Base-by-base conservation (phyloP, 2,888 invertebrate species). In the Lingula anatina region DNA sequence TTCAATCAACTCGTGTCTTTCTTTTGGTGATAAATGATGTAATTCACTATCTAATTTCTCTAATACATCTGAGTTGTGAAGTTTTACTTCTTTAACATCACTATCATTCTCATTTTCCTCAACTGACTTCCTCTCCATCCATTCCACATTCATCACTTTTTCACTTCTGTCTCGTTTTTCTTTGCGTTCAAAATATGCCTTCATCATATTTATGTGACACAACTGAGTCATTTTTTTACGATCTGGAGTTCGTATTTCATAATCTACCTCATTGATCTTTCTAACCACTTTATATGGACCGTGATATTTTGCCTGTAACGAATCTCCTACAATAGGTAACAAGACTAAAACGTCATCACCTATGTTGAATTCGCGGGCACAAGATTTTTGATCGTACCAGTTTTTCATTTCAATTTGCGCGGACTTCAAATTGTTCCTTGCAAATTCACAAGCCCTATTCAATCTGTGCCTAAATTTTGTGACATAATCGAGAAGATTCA, bases 331-430 rank as follows among this genome's bases (percentile, higher is more conserved):
- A 39, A 39, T 18, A 18, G 40, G 40, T 18, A 39, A 18, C 18
- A 39, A 39, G 7, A 39, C 40, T 15, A 39, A 39, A 15, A 39
- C 40, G 7, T 39, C 7, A 39, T 39, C 40, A n/a, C 40, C 40
- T 7, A 18, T 9, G 9, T 39, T 18, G 18, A 39, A 39, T 18
- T 21, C 21, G 7, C 40, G 40, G n/a, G n/a, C n/a, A n/a, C n/a
- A n/a, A n/a, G n/a, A n/a, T n/a, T n/a, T n/a, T n/a, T n/a, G n/a
- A n/a, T n/a, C 31, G 9, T 31, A 31, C 9, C 31, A 31, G 15
- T 9, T 31, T 31, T 31, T 31, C 31, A 15, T 31, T 31, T 31
- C 15, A 31, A 12, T 31, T 31, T 31, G 31, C 9, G 9, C 15
- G 31, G 31, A 31, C 31, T 31, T 15, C 31, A 31, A 31, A 15